Evolutionary conservation across 2,888 invertebrate genomes (phyloP).

Genomic region (Listrodromus nycthemerus): DNA sequence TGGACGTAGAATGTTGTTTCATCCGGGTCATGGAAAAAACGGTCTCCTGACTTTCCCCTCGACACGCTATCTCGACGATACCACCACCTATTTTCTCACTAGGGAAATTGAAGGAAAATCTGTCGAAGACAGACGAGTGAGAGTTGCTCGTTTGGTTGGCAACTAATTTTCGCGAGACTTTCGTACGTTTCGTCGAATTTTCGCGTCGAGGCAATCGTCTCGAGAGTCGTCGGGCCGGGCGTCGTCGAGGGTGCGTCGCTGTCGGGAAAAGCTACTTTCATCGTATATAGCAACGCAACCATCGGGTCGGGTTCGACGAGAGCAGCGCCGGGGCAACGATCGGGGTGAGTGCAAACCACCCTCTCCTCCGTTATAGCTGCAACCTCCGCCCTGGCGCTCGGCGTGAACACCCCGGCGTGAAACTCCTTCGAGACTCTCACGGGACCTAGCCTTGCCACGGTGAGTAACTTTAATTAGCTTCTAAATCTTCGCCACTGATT

Average conservation of each 20-base stretch:
- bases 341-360: conserved; percentile 5
- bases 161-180: conserved; percentile 55
- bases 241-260: conserved; percentile 32
- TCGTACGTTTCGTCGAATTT: conserved; percentile 37
- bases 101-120: not conserved
- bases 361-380: conserved; percentile 8
- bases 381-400: conserved; percentile 6
- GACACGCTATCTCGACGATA: too few species aligned
- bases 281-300: conserved; percentile 32
- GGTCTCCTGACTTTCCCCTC: too few species aligned
- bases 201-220: conserved; percentile 19
- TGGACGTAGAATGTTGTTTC: too few species aligned
- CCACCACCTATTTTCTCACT: not conserved
- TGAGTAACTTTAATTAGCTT: conserved; percentile 71
- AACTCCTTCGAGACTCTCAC: conserved; percentile 49
- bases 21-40: too few species aligned
- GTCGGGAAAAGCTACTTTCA: conserved; percentile 28
- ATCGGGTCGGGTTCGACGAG: conserved; percentile 34
- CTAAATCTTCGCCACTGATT: conserved; percentile 67
- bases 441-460: conserved; percentile 46
- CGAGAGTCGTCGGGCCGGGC: conserved; percentile 38
- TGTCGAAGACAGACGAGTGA: not conserved
- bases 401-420: conserved; percentile 34
- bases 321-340: not conserved
- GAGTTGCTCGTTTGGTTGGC: conserved; percentile 38